Evolutionary conservation across 2,888 invertebrate genomes (phyloP).

Genomic region (Galerucella calmariensis): DNA sequence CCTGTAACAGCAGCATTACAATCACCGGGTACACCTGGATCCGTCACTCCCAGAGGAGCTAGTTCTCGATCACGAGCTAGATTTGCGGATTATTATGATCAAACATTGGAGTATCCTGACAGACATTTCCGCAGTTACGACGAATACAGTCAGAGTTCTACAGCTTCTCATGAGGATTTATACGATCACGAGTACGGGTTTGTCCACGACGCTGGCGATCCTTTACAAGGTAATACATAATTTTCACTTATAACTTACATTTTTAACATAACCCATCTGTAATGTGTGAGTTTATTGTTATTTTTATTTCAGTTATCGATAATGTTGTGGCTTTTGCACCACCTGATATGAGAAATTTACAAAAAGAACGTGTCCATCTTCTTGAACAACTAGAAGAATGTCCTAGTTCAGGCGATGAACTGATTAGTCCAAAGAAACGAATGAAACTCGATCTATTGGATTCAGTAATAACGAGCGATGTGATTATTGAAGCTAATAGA

Average conservation of each 20-base stretch:
- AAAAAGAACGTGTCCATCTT: constrained; percentile 77
- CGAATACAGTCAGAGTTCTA: constrained; percentile 79
- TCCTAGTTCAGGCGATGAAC: constrained; percentile 77
- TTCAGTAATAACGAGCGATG: constrained; percentile 56
- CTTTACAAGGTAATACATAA: constrained; percentile 25
- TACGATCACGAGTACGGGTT: constrained; percentile 65
- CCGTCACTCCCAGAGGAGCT: constrained; percentile 63
- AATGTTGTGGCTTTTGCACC: constrained; percentile 57
- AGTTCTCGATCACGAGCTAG: constrained; percentile 67
- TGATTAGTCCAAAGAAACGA: constrained; percentile 75
- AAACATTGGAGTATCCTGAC: constrained; percentile 65
- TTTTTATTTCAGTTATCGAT: constrained; percentile 42
- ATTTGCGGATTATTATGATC: constrained; percentile 60
- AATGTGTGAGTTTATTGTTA: neutral
- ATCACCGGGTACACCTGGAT: constrained; percentile 66
- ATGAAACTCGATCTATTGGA: constrained; percentile 70
- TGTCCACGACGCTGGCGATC: constrained; percentile 57
- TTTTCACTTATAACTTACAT: neutral
- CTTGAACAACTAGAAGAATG: constrained; percentile 78
- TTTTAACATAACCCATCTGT: neutral
- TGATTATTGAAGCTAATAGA: constrained; percentile 63
- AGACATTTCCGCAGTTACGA: constrained; percentile 74
- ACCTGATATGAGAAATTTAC: constrained; percentile 73
- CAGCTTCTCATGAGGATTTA: constrained; percentile 74
- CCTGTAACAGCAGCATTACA: constrained; percentile 66